These are phyloP conservation scores for Forficula auricularia DNA, from an alignment of 1,140 invertebrate species.

Conservation along the genomic window DNA sequence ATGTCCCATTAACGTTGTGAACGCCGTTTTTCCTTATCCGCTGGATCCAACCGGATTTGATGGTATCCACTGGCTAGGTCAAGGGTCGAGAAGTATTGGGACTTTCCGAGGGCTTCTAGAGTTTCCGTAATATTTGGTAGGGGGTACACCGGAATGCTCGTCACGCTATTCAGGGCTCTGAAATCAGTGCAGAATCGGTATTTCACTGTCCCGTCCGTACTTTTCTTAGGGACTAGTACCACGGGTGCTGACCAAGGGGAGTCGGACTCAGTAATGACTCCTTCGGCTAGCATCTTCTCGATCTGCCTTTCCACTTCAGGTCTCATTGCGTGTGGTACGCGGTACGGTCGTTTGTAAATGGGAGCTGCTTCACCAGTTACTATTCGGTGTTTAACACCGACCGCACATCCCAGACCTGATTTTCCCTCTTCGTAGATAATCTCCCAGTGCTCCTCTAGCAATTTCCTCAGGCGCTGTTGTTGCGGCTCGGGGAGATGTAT, in stretches of 20 bases:
- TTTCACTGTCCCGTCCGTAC: slow-evolving; percentile 12
- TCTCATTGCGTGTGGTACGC: slow-evolving; percentile 4
- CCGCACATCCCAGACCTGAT: too few species aligned
- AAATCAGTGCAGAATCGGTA: slow-evolving; percentile 28
- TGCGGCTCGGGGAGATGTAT: too few species aligned
- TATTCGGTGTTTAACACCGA: too few species aligned
- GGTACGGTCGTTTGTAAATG: too few species aligned
- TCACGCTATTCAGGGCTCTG: slow-evolving; percentile 17
- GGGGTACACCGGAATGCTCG: slow-evolving; percentile 24
- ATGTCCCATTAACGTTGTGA: slow-evolving; percentile 21
- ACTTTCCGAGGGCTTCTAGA: slow-evolving; percentile 17
- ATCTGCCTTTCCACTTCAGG: slow-evolving; percentile 3
- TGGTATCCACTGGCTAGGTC: slow-evolving; percentile 24
- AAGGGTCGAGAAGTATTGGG: slow-evolving; percentile 20
- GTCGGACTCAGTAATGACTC: slow-evolving; percentile 2
- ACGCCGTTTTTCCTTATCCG: slow-evolving; percentile 24
- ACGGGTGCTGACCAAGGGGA: slow-evolving; percentile 3
- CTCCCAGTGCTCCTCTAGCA: too few species aligned
- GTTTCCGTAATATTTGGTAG: slow-evolving; percentile 30
- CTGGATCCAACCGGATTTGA: slow-evolving; percentile 22
- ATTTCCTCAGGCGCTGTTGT: too few species aligned
- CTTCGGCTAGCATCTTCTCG: slow-evolving; percentile 4
- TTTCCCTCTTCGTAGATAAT: too few species aligned
- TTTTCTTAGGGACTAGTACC: slow-evolving; percentile 8
- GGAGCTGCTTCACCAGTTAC: too few species aligned